phyloP scores from a whole-genome alignment of 2,113 vertebrate species.

The Pomatorhinus ruficollis region DNA sequence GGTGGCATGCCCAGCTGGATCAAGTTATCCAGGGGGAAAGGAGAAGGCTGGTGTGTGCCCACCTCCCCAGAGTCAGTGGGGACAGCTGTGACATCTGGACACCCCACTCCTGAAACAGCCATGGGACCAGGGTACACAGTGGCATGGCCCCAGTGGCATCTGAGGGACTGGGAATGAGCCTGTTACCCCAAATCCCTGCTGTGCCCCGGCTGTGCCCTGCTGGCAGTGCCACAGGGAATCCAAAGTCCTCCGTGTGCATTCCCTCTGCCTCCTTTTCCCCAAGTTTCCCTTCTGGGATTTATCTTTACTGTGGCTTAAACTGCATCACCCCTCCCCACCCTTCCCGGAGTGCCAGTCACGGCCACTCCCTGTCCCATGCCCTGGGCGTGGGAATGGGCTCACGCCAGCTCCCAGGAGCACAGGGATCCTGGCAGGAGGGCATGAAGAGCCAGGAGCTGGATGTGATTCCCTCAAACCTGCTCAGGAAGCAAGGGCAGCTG shows the following conservation, averaged over 20 bases:
- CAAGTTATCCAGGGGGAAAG: background rate
- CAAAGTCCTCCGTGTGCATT: background rate
- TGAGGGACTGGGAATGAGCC: background rate
- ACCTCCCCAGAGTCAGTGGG: accelerated
- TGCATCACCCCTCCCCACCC: accelerated
- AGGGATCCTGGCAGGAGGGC: accelerated
- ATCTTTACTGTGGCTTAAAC: background rate
- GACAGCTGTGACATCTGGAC: background rate
- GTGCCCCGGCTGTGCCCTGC: background rate
- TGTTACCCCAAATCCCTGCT: background rate
- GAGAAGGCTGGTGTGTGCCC: background rate
- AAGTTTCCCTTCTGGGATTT: background rate
- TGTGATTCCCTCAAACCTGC: background rate
- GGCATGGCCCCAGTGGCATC: accelerated
- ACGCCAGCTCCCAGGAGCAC: accelerated
- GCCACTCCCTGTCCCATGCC: background rate
- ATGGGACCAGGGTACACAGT: accelerated
- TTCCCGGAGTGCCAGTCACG: accelerated
- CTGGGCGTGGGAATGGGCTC: background rate
- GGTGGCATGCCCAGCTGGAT: background rate
- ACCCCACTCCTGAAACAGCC: accelerated
- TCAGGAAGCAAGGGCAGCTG: background rate
- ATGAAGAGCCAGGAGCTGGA: accelerated
- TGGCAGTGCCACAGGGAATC: background rate
- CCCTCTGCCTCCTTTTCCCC: background rate